These are phyloP conservation scores for Pogonocichla stellata DNA, from an alignment of 2,113 vertebrate genomes.

Conservation along the genomic window DNA sequence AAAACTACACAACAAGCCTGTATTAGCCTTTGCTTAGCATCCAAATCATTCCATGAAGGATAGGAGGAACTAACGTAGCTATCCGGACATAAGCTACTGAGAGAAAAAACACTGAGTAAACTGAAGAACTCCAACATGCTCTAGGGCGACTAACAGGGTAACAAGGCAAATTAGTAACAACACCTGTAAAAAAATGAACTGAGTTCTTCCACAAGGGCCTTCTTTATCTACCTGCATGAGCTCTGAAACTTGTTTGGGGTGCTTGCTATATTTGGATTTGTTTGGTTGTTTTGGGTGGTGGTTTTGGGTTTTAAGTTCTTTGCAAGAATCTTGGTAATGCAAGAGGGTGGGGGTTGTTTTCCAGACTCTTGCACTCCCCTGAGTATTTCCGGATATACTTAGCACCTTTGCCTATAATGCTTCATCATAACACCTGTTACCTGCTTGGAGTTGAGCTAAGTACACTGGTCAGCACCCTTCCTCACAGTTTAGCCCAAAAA, in stretches of 20 bases:
- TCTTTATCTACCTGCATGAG: background rate
- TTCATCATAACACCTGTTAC: background rate
- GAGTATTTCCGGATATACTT: background rate
- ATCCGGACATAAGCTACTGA: background rate
- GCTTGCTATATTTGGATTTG: background rate
- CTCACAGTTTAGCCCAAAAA: background rate
- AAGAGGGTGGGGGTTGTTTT: background rate
- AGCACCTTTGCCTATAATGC: background rate
- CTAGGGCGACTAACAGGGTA: accelerated
- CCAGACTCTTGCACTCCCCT: background rate
- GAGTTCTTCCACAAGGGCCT: background rate
- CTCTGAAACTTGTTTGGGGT: background rate
- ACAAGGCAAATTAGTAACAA: background rate
- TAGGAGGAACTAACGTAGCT: background rate
- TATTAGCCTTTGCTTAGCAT: background rate
- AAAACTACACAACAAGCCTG: background rate
- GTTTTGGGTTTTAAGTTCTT: background rate
- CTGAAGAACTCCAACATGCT: background rate
- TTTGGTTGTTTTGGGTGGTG: background rate
- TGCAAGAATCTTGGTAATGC: background rate
- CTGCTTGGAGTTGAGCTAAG: background rate
- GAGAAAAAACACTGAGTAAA: background rate
- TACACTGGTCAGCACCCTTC: background rate
- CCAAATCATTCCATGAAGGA: background rate
- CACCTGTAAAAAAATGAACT: background rate